Evolutionary conservation across 2,888 invertebrate species (phyloP).

Genomic region (Chrysotoxum bicinctum): DNA sequence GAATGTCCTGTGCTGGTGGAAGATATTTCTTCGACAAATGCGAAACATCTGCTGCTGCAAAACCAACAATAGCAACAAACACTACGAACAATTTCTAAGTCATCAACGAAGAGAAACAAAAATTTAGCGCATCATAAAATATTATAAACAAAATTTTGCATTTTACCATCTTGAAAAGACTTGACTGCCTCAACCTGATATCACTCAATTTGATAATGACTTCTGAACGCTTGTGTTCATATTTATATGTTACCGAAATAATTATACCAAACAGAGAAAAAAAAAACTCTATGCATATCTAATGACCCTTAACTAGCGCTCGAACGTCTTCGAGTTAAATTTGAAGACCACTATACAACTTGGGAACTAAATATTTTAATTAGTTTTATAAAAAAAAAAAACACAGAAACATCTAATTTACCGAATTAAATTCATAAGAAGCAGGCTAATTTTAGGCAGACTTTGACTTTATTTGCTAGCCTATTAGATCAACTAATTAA

Average conservation of each 20-base stretch:
- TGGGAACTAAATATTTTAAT: constrained; percentile 53
- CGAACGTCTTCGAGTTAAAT: background rate
- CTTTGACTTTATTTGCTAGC: background rate
- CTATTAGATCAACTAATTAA: constrained; percentile 22
- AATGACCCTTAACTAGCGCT: constrained; percentile 45
- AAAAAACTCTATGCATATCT: constrained; percentile 52
- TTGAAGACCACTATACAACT: background rate
- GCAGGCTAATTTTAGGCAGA: constrained; percentile 22
- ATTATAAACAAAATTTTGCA: background rate
- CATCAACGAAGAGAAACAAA: background rate
- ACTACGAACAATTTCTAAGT: constrained; percentile 61
- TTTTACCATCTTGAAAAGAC: constrained; percentile 48
- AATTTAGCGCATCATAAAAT: background rate
- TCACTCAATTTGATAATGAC: constrained; percentile 58
- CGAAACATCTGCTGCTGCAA: constrained; percentile 58
- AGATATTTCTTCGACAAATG: constrained; percentile 51
- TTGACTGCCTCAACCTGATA: constrained; percentile 40
- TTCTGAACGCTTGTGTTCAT: constrained; percentile 48
- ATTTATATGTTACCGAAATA: constrained; percentile 59
- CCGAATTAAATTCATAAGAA: background rate
- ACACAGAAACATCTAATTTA: constrained; percentile 7
- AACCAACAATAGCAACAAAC: constrained; percentile 46
- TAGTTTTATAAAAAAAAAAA: background rate
- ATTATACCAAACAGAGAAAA: background rate
- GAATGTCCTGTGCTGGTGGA: constrained; percentile 35